These are phyloP conservation scores for Lordiphosa andalusiaca DNA, from an alignment of 2,888 invertebrate species.

Conservation along the genomic window DNA sequence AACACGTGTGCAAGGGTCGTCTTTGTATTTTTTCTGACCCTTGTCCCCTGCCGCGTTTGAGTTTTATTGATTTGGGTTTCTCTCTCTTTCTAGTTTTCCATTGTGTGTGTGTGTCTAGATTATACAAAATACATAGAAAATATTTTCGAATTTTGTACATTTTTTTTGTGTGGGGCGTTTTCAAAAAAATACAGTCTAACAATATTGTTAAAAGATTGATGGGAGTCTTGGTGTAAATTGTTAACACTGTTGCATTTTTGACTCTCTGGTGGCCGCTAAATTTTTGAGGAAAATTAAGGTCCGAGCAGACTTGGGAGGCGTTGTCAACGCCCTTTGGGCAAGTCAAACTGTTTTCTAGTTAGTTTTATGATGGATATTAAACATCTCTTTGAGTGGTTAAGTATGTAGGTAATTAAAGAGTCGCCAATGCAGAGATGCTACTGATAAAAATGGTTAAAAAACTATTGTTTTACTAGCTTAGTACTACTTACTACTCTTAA, in stretches of 20 bases:
- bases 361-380: slow-evolving; percentile 13
- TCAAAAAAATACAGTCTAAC: slow-evolving; percentile 18
- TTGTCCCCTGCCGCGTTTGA: slow-evolving; percentile 59
- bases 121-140: slow-evolving; percentile 26
- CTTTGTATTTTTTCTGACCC: slow-evolving; percentile 36
- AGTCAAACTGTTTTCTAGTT: slow-evolving; percentile 33
- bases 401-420: slow-evolving; percentile 13
- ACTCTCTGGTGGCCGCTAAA: slow-evolving; percentile 16
- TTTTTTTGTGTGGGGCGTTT: slow-evolving; percentile 27
- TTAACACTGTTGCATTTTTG: slow-evolving; percentile 51
- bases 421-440: not conserved
- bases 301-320: slow-evolving; percentile 13
- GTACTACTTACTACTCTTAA: no score
- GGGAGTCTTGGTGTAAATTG: slow-evolving; percentile 60
- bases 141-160: slow-evolving; percentile 19
- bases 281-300: slow-evolving; percentile 5
- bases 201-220: slow-evolving; percentile 42
- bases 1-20: slow-evolving; percentile 66
- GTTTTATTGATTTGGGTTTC: slow-evolving; percentile 70
- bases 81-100: slow-evolving; percentile 27
- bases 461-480: no score
- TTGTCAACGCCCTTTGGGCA: slow-evolving; percentile 10
- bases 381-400: slow-evolving; percentile 17
- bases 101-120: slow-evolving; percentile 20
- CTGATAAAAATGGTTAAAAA: no score